Evolutionary conservation across 2,797 vertebrate species (phyloP).

Genomic region (Columba guinea): DNA sequence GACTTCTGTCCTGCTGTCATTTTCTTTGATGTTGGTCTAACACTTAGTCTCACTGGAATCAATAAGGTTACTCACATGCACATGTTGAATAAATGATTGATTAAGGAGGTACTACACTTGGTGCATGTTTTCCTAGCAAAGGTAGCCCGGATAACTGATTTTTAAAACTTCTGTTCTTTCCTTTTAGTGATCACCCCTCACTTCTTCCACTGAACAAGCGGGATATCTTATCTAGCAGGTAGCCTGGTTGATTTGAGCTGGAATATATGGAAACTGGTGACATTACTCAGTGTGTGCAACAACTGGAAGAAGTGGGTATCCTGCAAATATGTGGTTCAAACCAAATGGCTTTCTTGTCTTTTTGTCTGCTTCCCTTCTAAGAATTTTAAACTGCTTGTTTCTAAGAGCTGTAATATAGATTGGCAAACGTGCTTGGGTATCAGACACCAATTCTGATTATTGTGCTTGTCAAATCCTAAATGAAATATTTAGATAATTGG

Average conservation of each 20-base stretch:
- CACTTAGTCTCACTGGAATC: slow-evolving; percentile 56
- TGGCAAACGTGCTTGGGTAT: neutral
- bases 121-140: neutral
- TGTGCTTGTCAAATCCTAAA: neutral
- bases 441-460: neutral
- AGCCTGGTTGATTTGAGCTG: neutral
- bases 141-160: neutral
- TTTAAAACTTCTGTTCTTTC: neutral
- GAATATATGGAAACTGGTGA: neutral
- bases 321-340: neutral
- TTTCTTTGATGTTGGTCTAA: slow-evolving; percentile 51
- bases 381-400: neutral
- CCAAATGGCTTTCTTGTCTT: neutral
- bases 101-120: slow-evolving; percentile 42
- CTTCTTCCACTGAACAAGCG: neutral
- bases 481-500: neutral
- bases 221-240: neutral
- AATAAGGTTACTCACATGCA: slow-evolving; percentile 67
- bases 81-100: slow-evolving; percentile 71
- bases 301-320: neutral
- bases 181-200: neutral
- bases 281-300: neutral
- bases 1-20: slow-evolving; percentile 63
- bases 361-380: neutral
- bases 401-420: neutral